Base-by-base conservation (phyloP, 92 coral and sea anemone genomes). In the Epizoanthus illoricatus region DNA sequence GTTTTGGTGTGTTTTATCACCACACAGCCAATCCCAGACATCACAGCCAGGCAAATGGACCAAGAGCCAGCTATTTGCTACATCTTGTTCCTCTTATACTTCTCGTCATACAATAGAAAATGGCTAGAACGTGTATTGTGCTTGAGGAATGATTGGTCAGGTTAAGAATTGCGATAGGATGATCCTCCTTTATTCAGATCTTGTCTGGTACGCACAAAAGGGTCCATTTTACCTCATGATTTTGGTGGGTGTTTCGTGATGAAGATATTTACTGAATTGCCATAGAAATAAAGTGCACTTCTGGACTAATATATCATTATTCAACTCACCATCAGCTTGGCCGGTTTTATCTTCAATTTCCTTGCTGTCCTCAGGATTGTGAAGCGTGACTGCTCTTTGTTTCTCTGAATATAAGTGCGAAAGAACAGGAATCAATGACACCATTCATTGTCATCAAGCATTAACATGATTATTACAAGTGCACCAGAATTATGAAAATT, bases 351-450 rank as follows among this genome's bases (percentile, higher is more conserved):
- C 68, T 33, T 64, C 40, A 19, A 64, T 64, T 64, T 64, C 68
- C 18, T 64, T 64, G 68, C 68, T 64, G 18, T 64, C 68, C 28
- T 64, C 68, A 7, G 68, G 68, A 64, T 64, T 19, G 68, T 64
- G 39, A 64, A 64, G 68, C 10, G 68, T 64, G 68, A 21, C 39
- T 64, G 68, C 68, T 64, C 68, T 64, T 64, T 64, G 7, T 21
- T 64, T 64, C 68, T 64, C 68, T 64, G 36, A 20, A 64, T 43
- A 19, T 2, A 64, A 5, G 15, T 21, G 2, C 68, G 18, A 64
- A 20, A 23, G n/a, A 64, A 64, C 18, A 9, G 68, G 47, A 43
- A 6, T 43, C 47, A 43, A 43, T 43, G 47, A 43, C 47, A 64
- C 40, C 18, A 23, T 20, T 64, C 68, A 6, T 64, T 64, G 4